These are phyloP conservation scores for Ditula angustiorana DNA, from an alignment of 2,888 invertebrate species.

Conservation along the genomic window DNA sequence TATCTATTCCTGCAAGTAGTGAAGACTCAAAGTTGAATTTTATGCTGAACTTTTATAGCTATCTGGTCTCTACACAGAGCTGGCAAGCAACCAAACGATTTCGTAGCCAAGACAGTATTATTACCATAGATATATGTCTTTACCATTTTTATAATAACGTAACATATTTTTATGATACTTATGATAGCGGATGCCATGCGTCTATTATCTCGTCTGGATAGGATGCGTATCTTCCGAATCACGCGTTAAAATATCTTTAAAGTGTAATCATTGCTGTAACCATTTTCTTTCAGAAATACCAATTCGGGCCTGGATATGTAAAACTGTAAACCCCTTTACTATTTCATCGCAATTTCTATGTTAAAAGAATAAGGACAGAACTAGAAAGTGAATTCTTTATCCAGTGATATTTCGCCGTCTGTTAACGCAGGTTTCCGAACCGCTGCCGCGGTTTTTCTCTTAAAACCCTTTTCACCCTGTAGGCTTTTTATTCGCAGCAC, in stretches of 20 bases:
- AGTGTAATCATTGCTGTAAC: too few relatives aligned
- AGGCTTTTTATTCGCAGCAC: constrained; percentile 28
- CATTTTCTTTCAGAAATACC: background rate
- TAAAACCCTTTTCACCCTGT: constrained; percentile 31
- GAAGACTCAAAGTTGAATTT: constrained; percentile 1
- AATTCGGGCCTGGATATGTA: background rate
- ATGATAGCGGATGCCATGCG: background rate
- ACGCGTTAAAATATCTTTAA: too few relatives aligned
- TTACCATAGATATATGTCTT: constrained; percentile 6
- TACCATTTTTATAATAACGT: constrained; percentile 4
- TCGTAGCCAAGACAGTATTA: constrained; percentile 1
- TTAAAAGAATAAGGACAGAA: constrained; percentile 24
- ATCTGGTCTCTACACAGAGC: constrained; percentile 25
- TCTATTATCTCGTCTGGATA: background rate
- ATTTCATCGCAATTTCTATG: constrained; percentile 16
- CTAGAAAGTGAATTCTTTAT: constrained; percentile 22
- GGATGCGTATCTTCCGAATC: too few relatives aligned
- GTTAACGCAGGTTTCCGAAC: constrained; percentile 21
- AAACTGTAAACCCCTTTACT: constrained; percentile 1
- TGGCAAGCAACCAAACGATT: constrained; percentile 25
- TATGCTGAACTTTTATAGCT: constrained; percentile 17
- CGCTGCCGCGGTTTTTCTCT: constrained; percentile 24
- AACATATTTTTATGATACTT: background rate
- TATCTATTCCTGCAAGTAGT: background rate
- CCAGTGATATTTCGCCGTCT: constrained; percentile 19